phyloP scores from a whole-genome alignment of 2,888 invertebrate genomes.

The Lamellibrachia satsuma region DNA sequence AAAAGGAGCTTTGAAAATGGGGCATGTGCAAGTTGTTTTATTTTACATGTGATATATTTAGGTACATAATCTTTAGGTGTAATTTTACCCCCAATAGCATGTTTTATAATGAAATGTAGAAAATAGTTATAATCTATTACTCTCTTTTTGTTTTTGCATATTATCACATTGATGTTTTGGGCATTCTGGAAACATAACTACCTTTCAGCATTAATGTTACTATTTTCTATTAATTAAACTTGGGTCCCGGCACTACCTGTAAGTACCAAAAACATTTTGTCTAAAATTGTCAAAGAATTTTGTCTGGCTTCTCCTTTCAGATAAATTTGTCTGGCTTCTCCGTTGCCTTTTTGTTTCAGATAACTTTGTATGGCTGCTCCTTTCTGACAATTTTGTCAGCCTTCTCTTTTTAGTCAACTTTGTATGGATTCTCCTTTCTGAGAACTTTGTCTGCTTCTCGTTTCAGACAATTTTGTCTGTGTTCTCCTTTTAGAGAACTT shows the following conservation, averaged over 20 bases:
- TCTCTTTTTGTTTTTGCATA: not conserved
- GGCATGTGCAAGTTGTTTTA: not conserved
- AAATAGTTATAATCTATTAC: not conserved
- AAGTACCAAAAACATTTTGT: no score
- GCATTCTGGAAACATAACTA: not conserved
- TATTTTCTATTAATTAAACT: not conserved
- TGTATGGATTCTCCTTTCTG: no score
- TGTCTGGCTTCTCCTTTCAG: not conserved
- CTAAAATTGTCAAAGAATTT: no score
- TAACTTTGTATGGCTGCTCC: no score
- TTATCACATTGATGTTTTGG: not conserved
- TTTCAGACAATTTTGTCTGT: no score
- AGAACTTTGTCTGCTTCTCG: no score
- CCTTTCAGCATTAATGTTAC: not conserved
- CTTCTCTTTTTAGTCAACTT: no score
- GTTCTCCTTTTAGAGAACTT: no score
- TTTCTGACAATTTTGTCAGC: not conserved
- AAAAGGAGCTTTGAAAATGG: not conserved
- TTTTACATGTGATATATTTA: not conserved
- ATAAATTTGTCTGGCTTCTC: not conserved
- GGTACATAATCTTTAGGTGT: not conserved
- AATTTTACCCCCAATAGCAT: not conserved
- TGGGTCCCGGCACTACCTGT: not conserved
- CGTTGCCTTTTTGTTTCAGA: no score
- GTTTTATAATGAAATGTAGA: not conserved